A percentile compares a stretch with the other conserved stretches of the same genome.
phyloP scores from a whole-genome alignment of 2,797 vertebrate genomes.

The Scarus forsteni region DNA sequence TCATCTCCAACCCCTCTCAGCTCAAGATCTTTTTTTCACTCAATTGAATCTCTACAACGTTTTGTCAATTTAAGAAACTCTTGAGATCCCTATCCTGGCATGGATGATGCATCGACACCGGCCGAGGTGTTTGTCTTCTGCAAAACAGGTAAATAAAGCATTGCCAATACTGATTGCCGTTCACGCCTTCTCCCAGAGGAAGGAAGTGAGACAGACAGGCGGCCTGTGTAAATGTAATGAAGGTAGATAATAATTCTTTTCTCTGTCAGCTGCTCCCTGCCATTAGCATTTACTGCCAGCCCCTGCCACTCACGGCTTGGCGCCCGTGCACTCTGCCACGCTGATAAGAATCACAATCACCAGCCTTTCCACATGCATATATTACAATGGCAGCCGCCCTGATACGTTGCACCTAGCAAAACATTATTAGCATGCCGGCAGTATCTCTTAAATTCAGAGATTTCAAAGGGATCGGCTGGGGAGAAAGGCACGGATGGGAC shows the following conservation, averaged over 20 bases:
- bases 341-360: slow-evolving; percentile 86
- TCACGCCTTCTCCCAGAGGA: slow-evolving; percentile 44
- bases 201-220: slow-evolving; percentile 61
- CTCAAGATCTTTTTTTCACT: slow-evolving; percentile 19
- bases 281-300: slow-evolving; percentile 84
- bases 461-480: slow-evolving; percentile 65
- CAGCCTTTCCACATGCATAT: slow-evolving; percentile 76
- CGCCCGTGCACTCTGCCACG: slow-evolving; percentile 71
- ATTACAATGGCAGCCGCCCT: slow-evolving; percentile 76
- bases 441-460: slow-evolving; percentile 68
- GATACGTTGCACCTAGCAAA: slow-evolving; percentile 71
- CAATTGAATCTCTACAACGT: slow-evolving; percentile 32
- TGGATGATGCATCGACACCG: slow-evolving; percentile 40
- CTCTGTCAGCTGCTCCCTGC: slow-evolving; percentile 80
- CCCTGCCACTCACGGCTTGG: slow-evolving; percentile 79
- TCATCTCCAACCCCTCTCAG: slow-evolving; percentile 31
- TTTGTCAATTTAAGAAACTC: slow-evolving; percentile 43
- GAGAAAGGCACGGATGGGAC: slow-evolving; percentile 52
- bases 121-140: slow-evolving; percentile 61
- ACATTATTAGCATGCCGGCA: slow-evolving; percentile 78
- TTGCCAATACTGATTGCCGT: slow-evolving; percentile 57
- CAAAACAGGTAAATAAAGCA: slow-evolving; percentile 75
- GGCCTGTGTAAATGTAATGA: slow-evolving; percentile 81
- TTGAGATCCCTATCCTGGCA: slow-evolving; percentile 21
- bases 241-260: slow-evolving; percentile 84